Evolutionary conservation across 2,113 vertebrate species (phyloP).

Genomic region (Leucopternis melanops): DNA sequence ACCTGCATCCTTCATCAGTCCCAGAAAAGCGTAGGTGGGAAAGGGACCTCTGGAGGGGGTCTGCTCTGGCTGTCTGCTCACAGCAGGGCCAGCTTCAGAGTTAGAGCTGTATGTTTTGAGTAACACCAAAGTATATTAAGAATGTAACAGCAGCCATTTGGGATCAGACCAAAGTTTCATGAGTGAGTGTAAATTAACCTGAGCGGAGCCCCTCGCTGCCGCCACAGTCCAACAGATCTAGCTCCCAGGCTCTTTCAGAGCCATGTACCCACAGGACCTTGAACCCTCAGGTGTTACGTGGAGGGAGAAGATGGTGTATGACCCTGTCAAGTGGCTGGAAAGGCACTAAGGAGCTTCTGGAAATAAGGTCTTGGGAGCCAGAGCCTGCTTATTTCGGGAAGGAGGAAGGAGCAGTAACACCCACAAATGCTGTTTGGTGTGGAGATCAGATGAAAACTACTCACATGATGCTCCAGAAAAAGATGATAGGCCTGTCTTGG

Average conservation of each 20-base stretch:
- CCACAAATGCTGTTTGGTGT: not conserved
- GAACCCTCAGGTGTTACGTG: not conserved
- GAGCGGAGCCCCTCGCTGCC: not conserved
- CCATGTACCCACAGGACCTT: no score
- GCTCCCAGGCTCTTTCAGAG: not conserved
- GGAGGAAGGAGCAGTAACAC: not conserved
- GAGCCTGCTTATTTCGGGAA: not conserved
- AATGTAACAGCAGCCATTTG: not conserved
- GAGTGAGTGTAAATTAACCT: not conserved
- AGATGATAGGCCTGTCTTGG: not conserved
- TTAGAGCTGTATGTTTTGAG: not conserved
- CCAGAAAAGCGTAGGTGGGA: not conserved
- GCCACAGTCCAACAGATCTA: not conserved
- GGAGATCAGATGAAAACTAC: not conserved
- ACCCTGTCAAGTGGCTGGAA: not conserved
- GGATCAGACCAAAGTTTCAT: not conserved
- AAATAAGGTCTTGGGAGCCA: not conserved
- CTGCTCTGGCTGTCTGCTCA: not conserved
- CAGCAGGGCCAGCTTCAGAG: not conserved
- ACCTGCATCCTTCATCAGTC: not conserved
- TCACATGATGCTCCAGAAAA: not conserved
- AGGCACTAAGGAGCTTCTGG: not conserved
- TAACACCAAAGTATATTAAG: not conserved
- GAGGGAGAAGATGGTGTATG: not conserved
- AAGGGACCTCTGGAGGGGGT: not conserved